phyloP scores from a whole-genome alignment of 2,888 invertebrate species.

The Synergus gifuensis region DNA sequence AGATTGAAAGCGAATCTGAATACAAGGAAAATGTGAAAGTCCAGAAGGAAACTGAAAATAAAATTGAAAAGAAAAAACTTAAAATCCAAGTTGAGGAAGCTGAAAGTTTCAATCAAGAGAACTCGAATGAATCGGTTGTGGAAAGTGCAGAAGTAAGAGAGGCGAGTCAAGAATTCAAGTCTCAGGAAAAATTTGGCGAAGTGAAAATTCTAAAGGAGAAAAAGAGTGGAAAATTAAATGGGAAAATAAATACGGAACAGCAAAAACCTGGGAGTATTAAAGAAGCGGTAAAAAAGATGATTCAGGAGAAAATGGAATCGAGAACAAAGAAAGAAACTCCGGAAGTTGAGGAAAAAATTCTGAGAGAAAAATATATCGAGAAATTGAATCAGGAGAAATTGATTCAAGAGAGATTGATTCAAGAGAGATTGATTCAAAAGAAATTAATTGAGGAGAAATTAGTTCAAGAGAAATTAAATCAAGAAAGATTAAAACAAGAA shows the following conservation, averaged over 20 bases:
- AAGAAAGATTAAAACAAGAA: conserved; percentile 68
- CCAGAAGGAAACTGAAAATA: background rate
- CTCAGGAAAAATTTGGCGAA: conserved; percentile 51
- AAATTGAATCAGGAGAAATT: background rate
- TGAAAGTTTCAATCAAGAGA: background rate
- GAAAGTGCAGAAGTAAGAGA: background rate
- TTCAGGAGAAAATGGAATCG: conserved; percentile 78
- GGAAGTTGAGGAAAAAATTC: conserved; percentile 59
- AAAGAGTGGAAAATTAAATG: conserved; percentile 46
- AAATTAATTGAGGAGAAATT: conserved; percentile 68
- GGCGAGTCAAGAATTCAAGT: background rate
- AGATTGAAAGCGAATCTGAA: conserved; percentile 34
- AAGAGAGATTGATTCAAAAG: too few relatives aligned
- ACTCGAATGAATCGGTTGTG: background rate
- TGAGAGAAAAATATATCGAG: conserved; percentile 60
- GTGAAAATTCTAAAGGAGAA: conserved; percentile 44
- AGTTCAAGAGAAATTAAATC: conserved; percentile 58
- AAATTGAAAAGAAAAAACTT: background rate
- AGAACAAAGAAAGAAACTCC: conserved; percentile 55
- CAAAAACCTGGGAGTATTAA: conserved; percentile 60
- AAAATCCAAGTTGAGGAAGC: conserved; percentile 26
- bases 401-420: too few relatives aligned
- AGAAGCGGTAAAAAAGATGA: conserved; percentile 70
- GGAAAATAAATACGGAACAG: background rate
- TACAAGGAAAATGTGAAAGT: conserved; percentile 22